These are phyloP conservation scores for Cephonodes hylas DNA, from an alignment of 2,888 invertebrate genomes.

Conservation along the genomic window DNA sequence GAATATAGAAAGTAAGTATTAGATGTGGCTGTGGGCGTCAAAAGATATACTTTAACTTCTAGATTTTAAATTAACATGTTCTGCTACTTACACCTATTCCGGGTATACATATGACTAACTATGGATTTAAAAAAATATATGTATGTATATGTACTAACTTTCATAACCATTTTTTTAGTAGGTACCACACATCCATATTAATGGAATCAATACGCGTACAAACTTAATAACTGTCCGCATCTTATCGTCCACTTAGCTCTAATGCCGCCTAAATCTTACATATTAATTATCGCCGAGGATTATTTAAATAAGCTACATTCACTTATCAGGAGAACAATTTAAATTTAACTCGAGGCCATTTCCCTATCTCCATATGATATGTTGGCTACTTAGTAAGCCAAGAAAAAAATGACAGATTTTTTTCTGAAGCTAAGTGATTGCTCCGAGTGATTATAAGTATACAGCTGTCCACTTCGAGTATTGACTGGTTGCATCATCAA, in stretches of 20 bases:
- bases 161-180: neutral
- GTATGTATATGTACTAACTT: neutral
- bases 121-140: too few species aligned
- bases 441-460: too few species aligned
- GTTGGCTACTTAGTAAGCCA: neutral
- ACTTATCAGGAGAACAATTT: constrained; percentile 6
- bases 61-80: too few species aligned
- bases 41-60: too few species aligned
- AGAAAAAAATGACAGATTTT: neutral
- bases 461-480: too few species aligned
- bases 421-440: neutral
- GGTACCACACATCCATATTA: neutral
- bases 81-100: too few species aligned
- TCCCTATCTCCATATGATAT: neutral
- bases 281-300: constrained; percentile 7
- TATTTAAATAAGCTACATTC: constrained; percentile 3
- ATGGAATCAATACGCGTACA: neutral
- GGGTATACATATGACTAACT: too few species aligned
- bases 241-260: constrained; percentile 4
- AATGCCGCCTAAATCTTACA: neutral
- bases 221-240: constrained; percentile 3
- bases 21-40: too few species aligned
- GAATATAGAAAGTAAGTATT: too few species aligned
- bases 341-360: constrained; percentile 5
- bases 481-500: too few species aligned